These are phyloP conservation scores for Gallinago stenura DNA, from an alignment of 2,797 vertebrate species.

Conservation along the genomic window DNA sequence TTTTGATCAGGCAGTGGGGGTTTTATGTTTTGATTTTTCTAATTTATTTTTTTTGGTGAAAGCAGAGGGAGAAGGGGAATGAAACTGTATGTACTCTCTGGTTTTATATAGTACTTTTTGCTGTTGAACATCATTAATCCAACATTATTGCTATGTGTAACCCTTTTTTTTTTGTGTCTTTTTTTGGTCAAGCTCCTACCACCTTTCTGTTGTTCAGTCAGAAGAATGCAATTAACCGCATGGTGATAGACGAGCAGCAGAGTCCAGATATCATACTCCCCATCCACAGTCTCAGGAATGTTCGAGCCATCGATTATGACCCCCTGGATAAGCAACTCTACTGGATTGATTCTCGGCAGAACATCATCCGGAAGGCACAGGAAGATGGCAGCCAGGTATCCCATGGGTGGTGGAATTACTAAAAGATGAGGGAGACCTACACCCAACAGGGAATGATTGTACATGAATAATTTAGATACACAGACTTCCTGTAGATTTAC, in stretches of 20 bases:
- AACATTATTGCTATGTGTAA: not conserved
- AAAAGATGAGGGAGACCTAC: not conserved
- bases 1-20: not conserved
- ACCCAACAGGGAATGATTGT: not conserved
- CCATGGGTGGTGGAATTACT: not conserved
- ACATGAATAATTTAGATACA: not conserved
- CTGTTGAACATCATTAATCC: not conserved
- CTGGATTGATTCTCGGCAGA: conserved; percentile 98
- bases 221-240: conserved; percentile 95
- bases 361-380: conserved; percentile 90
- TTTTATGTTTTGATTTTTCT: not conserved
- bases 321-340: conserved; percentile 94
- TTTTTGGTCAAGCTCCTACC: conserved; percentile 86
- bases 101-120: not conserved
- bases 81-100: not conserved
- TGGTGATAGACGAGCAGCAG: conserved; percentile 98
- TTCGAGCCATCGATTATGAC: conserved; percentile 95
- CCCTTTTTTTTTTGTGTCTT: not conserved
- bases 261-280: conserved; percentile 97
- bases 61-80: not conserved
- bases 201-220: conserved; percentile 97
- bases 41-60: not conserved
- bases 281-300: conserved; percentile 93
- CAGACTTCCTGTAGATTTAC: not conserved
- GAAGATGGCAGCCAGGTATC: conserved; percentile 95